phyloP scores from a whole-genome alignment of 2,113 vertebrate genomes.

The Centropristis striata region DNA sequence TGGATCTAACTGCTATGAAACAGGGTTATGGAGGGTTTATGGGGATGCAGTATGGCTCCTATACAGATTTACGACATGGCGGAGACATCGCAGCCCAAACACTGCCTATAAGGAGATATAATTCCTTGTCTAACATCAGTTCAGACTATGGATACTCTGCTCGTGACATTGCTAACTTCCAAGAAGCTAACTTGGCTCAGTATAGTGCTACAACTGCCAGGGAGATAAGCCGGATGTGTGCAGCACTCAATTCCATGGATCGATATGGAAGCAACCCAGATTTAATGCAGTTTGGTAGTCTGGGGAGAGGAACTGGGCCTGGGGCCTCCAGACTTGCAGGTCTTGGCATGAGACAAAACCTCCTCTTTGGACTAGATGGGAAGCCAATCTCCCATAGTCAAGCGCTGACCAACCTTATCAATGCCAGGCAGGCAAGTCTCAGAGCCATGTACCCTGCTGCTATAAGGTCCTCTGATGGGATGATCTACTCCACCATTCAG shows the following conservation, averaged over 20 bases:
- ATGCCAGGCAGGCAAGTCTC: conserved; percentile 88
- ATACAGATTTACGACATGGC: conserved; percentile 94
- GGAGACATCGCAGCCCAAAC: conserved; percentile 89
- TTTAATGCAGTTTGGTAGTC: conserved; percentile 87
- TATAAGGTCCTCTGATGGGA: conserved; percentile 93
- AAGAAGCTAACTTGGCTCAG: conserved; percentile 96
- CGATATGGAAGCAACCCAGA: conserved; percentile 91
- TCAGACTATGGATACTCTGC: conserved; percentile 93
- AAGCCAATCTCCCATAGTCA: conserved; percentile 86
- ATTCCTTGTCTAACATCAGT: conserved; percentile 95
- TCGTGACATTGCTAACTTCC: conserved; percentile 90
- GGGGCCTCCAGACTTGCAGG: conserved; percentile 83
- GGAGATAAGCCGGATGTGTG: conserved; percentile 99
- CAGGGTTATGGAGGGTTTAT: conserved; percentile 92
- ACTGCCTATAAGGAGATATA: conserved; percentile 93
- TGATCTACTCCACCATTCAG: conserved; percentile 99
- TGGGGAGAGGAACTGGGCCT: conserved; percentile 80
- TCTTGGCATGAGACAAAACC: conserved; percentile 86
- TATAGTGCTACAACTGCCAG: conserved; percentile 97
- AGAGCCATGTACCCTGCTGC: conserved; percentile 93
- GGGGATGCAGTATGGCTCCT: conserved; percentile 95
- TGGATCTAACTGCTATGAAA: conserved; percentile 92
- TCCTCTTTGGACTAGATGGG: conserved; percentile 91
- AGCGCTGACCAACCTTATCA: conserved; percentile 88
- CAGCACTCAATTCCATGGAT: conserved; percentile 97